These are phyloP conservation scores for Nomada lathburiana DNA, from an alignment of 2,888 invertebrate species.

Conservation along the genomic window DNA sequence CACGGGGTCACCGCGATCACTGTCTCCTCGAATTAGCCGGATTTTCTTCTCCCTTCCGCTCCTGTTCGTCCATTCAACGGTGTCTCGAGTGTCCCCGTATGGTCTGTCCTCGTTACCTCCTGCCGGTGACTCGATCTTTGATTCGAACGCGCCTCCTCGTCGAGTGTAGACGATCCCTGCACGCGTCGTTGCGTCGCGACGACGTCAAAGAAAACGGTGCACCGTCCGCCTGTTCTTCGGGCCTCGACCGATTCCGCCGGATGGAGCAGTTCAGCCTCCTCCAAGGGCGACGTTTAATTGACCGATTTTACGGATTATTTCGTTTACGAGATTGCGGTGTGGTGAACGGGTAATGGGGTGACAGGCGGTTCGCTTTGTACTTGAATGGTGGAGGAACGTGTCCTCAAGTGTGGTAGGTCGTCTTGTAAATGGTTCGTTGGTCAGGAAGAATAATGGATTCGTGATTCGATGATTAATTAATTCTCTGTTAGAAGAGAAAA, in stretches of 20 bases:
- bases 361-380: neutral
- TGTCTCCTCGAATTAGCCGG: constrained; percentile 77
- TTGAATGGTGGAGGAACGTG: neutral
- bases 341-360: constrained; percentile 13
- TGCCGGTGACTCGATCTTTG: constrained; percentile 24
- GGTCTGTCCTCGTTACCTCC: constrained; percentile 11
- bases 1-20: constrained; percentile 78
- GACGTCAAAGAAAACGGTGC: constrained; percentile 60
- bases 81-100: constrained; percentile 22
- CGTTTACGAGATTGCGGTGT: constrained; percentile 18
- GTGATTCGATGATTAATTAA: too few species aligned
- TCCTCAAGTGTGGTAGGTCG: neutral
- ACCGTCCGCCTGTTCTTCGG: constrained; percentile 30
- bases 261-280: constrained; percentile 29
- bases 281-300: constrained; percentile 70
- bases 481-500: too few species aligned
- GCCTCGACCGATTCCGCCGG: constrained; percentile 39
- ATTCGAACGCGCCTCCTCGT: constrained; percentile 21
- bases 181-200: constrained; percentile 63
- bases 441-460: too few species aligned
- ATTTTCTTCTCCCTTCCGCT: constrained; percentile 44
- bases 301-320: constrained; percentile 76
- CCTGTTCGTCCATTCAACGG: constrained; percentile 39
- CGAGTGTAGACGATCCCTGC: constrained; percentile 51
- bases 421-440: neutral